These are phyloP conservation scores for Drosophila funebris DNA, from an alignment of 1,140 invertebrate species.

Conservation along the genomic window DNA sequence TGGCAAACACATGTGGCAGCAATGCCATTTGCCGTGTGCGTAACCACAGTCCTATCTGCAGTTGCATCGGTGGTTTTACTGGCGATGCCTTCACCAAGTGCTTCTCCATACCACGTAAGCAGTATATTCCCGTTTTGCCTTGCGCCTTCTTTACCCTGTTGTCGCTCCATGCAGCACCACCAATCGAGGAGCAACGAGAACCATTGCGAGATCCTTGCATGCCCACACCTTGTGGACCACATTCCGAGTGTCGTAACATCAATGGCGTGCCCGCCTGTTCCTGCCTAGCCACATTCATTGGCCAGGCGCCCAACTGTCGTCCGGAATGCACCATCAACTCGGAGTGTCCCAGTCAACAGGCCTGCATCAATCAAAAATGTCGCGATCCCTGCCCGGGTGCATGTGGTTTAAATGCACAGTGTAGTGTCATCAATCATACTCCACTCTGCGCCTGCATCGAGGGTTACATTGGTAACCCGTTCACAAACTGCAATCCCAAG, in stretches of 20 bases:
- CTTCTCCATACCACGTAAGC: slow-evolving; percentile 86
- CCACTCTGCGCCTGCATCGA: slow-evolving; percentile 88
- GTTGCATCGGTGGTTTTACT: slow-evolving; percentile 86
- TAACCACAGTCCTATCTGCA: slow-evolving; percentile 90
- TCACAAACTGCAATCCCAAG: slow-evolving; percentile 86
- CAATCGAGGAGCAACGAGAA: slow-evolving; percentile 86
- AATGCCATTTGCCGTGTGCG: slow-evolving; percentile 89
- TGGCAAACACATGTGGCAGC: slow-evolving; percentile 87
- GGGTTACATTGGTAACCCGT: slow-evolving; percentile 90
- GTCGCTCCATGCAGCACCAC: slow-evolving; percentile 85
- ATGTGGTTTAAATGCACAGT: slow-evolving; percentile 91
- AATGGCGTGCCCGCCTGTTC: slow-evolving; percentile 90
- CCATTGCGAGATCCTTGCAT: slow-evolving; percentile 88
- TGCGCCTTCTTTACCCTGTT: neutral
- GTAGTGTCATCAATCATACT: slow-evolving; percentile 87
- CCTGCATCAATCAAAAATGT: slow-evolving; percentile 92
- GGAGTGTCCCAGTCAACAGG: slow-evolving; percentile 91
- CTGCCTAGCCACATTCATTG: slow-evolving; percentile 90
- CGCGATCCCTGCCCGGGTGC: slow-evolving; percentile 93
- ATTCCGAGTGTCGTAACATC: slow-evolving; percentile 90
- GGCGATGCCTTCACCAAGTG: slow-evolving; percentile 89
- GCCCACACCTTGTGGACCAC: slow-evolving; percentile 91
- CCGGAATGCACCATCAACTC: slow-evolving; percentile 93
- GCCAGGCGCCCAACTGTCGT: slow-evolving; percentile 91
- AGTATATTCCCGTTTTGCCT: neutral